Evolutionary conservation across 2,888 invertebrate genomes (phyloP), one percentile per base, ranked within the genome.

Genomic region (Deilephila porcellus): DNA sequence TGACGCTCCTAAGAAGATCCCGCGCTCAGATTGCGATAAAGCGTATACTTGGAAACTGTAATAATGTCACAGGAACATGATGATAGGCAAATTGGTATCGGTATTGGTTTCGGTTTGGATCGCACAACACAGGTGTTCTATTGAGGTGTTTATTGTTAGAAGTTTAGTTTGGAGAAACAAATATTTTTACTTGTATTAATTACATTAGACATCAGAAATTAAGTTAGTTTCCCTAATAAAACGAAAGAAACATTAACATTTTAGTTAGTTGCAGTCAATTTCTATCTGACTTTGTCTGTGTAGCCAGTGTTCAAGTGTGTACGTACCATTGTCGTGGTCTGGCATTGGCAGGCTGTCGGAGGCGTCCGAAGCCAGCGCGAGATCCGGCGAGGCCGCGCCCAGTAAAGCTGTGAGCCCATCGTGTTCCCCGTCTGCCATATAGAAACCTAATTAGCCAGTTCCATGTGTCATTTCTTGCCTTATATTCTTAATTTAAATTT

Each of bases 331-430:
- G 74, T 95, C 95, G 72, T 92, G 90, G 81, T 95, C 95, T 74
- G 93, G 91, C 74, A 92, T 82, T 1, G 94, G 93, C 63, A 94
- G 87, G 80, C 94, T 94, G 83, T 95, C 92, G 7, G 95, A 95
- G 8, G 91, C 89, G 78, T 95, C 95, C 52, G 95, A 94, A 8
- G 91, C 91, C 32, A 91, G 85, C 19, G 92, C 91, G 79, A 93
- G 81, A 80, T 94, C 94, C 52, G 94, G 93, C 4, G 94, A 94
- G 0, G 92, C 79, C 4, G 91, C 88, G 34, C 93, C 93, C 79
- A 94, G 85, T 45, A 94, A 83, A 64, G 92, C 92, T 75, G 90
- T 86, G 77, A 94, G 83, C 52, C 91, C 93, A 73, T 90, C 91
- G 77, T 91, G 90, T 76, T 93, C 94, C 76, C 91, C 92, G 84